Base-by-base conservation (phyloP, 2,113 vertebrate species). In the Cyprinus carpio region DNA sequence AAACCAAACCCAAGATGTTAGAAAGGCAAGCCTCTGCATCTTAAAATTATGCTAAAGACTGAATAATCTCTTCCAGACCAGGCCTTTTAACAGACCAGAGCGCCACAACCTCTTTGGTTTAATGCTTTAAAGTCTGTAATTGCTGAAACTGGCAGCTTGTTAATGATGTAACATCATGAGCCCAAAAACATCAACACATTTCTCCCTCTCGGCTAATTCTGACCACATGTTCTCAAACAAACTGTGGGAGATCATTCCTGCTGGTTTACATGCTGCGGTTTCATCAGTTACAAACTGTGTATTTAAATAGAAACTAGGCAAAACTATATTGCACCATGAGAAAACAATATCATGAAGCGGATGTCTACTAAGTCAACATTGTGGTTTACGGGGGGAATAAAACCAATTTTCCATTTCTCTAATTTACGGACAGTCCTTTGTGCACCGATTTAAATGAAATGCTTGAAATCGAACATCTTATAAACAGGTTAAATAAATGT, bases 401-500 rank as follows among this genome's bases (percentile, higher is more conserved):
- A 80, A 60, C n/a, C 56, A 25, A 82, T 62, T 82, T 85, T 65
- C 34, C 83, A 82, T 76, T 82, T 84, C 75, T 60, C 49, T 56
- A 71, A 43, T 65, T 84, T 76, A 29, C 13, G 54, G 71, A 76
- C 18, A 75, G 43, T 40, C 43, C 71, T 67, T 46, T 58, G 65
- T 81, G 69, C 40, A 27, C 31, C 29, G 29, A 46, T 15, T 64
- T 10, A 80, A 80, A 64, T 15, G 4, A 83, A 69, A 83, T 51
- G 65, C 49, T 60, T 78, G 16, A 69, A 34, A 64, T 81, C 25
- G 15, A 75, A 54, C 72, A 54, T 54, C 29, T 75, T 75, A 69
- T 69, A 84, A 83, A 87, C 54, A 79, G 27, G 37, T 69, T 78
- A 56, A 81, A 82, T 71, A 80, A 85, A 81, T 85, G 51, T 67